Evolutionary conservation across 2,888 invertebrate genomes (phyloP), one percentile per base, ranked within the genome.

Genomic region (Didymodactylos carnosus): DNA sequence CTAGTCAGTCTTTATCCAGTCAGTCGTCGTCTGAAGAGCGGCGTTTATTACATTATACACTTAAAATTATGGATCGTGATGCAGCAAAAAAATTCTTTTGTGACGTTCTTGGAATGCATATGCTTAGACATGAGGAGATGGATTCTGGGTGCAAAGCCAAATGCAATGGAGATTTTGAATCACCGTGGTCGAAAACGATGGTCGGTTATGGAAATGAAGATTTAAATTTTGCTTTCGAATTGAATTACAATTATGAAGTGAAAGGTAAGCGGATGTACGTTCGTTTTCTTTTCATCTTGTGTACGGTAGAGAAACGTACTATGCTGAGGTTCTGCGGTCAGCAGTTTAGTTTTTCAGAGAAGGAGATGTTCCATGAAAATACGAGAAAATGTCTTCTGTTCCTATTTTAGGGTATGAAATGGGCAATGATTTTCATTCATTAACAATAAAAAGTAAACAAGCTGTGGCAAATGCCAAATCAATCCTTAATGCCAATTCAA

Each of bases 171-270:
- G 23, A 62, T 35, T 62, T 72, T 43, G 70, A 62, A 51, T 41
- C 27, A 72, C n/a, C 91, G 78, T 98, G 98, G 98, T 94, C 94
- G 81, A 98, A 98, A 85, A 95, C 97, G 0, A 98, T 98, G 97
- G 88, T 97, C 69, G 97, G 97, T 1, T 98, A 94, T 84, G 97
- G 97, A 0, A 89, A 91, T 0, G 98, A 98, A 84, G 90, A 92
- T 79, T 87, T 88, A 72, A 91, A 97, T 84, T 98, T 97, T 86
- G 97, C 93, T 1, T 87, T 95, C 29, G 97, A 98, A 82, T 86
- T 98, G 69, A 97, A 97, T 16, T 98, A 97, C 83, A 98, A 97
- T 83, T 98, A 98, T 82, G 92, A 92, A 29, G 16, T 70, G n/a
- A 10, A 70, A 51, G 49, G 29, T 29, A n/a, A n/a, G n/a, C n/a